Percentiles rank a stretch among this genome's conserved stretches.
These are phyloP conservation scores for Ditylenchus weischeri DNA, from an alignment of 2,888 invertebrate genomes.

Conservation along the genomic window DNA sequence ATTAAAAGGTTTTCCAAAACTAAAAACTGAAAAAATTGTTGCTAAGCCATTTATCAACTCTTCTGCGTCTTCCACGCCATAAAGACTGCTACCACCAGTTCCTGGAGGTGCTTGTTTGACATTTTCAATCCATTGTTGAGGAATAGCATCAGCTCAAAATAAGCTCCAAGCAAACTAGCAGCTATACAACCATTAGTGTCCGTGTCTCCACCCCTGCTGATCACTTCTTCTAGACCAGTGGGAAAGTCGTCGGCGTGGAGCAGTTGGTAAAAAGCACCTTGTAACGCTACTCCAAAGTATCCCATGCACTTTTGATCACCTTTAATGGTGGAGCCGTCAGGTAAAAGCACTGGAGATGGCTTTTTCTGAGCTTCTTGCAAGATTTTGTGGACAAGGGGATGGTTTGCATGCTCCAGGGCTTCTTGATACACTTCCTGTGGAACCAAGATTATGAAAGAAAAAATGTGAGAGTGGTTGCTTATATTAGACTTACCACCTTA, in stretches of 20 bases:
- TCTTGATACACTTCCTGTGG: constrained; percentile 10
- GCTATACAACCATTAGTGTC: constrained; percentile 27
- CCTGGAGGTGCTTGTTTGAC: constrained; percentile 25
- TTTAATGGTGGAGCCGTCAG: constrained; percentile 13
- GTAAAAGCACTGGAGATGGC: constrained; percentile 24
- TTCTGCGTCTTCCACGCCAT: background rate
- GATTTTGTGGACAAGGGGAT: constrained; percentile 1
- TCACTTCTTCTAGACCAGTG: constrained; percentile 13
- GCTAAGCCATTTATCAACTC: background rate
- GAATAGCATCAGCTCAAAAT: constrained; percentile 27
- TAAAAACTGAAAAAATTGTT: too few relatives aligned
- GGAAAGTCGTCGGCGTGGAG: constrained; percentile 23
- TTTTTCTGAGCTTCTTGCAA: background rate
- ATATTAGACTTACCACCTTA: constrained; percentile 5
- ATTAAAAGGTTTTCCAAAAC: too few relatives aligned
- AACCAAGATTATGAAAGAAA: background rate
- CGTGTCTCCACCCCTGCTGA: constrained; percentile 5
- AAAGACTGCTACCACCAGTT: background rate
- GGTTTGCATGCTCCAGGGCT: background rate
- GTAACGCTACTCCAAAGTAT: constrained; percentile 31
- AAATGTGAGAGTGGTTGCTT: background rate
- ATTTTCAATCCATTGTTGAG: constrained; percentile 24
- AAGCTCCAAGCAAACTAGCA: constrained; percentile 27
- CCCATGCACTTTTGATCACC: constrained; percentile 25
- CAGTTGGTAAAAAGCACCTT: constrained; percentile 28